Conservation (phyloP, 2,113 vertebrate genomes). For the Embiotoca jacksoni region DNA sequence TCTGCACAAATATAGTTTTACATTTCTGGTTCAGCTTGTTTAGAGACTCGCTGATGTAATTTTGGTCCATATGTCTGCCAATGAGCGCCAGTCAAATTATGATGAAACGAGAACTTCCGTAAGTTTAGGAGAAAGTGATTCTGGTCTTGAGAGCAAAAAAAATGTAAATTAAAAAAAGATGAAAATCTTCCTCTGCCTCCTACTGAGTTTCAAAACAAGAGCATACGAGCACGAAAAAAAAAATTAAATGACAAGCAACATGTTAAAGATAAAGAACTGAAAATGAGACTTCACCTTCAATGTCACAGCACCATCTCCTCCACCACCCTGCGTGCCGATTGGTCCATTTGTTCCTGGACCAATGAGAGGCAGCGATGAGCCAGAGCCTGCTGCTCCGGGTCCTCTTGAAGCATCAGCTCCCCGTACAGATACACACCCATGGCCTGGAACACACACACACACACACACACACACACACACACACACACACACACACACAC, state of each 20-base stretch:
- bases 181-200: no score
- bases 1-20: slow-evolving; percentile 11
- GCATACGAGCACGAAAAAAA: not conserved
- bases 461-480: slow-evolving; percentile 1
- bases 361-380: slow-evolving; percentile 88
- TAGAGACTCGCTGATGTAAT: not conserved
- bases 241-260: not conserved
- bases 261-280: not conserved
- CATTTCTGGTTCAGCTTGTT: not conserved
- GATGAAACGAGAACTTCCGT: not conserved
- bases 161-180: no score
- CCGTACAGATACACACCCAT: slow-evolving; percentile 98
- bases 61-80: not conserved
- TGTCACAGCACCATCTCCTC: slow-evolving; percentile 93
- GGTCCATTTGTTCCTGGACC: slow-evolving; percentile 90
- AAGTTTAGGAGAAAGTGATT: not conserved
- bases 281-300: slow-evolving; percentile 75
- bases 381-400: slow-evolving; percentile 89
- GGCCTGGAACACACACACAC: slow-evolving; percentile 83
- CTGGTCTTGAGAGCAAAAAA: no score
- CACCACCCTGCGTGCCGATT: slow-evolving; percentile 88
- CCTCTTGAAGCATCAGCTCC: slow-evolving; percentile 96
- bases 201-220: not conserved
- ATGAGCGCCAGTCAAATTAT: not conserved
- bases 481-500: slow-evolving; percentile 47